Evolutionary conservation across 2,113 vertebrate genomes (phyloP).

Genomic region (Dipodomys ordii): DNA sequence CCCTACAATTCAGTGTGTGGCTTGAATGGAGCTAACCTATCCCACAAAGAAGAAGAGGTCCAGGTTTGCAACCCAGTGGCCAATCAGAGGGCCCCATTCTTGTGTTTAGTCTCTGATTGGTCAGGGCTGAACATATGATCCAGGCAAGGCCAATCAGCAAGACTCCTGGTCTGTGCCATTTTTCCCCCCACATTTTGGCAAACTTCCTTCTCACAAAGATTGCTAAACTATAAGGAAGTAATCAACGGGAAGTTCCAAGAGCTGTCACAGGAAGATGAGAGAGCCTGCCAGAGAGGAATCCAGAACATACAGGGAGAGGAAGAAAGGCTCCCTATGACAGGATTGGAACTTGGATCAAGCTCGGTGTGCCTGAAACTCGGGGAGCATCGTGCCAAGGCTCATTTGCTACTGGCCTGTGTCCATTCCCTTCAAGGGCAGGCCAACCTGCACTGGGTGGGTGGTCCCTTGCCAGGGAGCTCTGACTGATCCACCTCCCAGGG

Average conservation of each 20-base stretch:
- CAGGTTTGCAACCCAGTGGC: neutral
- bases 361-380: too few species aligned
- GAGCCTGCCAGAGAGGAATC: neutral
- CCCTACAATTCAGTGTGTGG: neutral
- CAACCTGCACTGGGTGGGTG: neutral
- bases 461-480: too few species aligned
- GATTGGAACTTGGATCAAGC: too few species aligned
- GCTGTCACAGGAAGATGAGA: neutral
- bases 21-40: neutral
- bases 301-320: neutral
- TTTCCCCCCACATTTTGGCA: neutral
- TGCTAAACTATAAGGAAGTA: neutral
- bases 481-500: neutral
- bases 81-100: neutral
- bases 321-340: neutral
- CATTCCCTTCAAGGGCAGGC: neutral
- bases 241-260: neutral
- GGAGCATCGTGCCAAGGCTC: neutral
- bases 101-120: neutral
- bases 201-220: neutral
- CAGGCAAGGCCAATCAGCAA: neutral
- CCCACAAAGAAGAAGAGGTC: neutral
- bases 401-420: accelerated
- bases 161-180: too few species aligned
- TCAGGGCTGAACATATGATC: neutral